Evolutionary conservation across 2,113 vertebrate species (phyloP), one percentile per base, ranked within the genome.

Genomic region (Athene cunicularia): DNA sequence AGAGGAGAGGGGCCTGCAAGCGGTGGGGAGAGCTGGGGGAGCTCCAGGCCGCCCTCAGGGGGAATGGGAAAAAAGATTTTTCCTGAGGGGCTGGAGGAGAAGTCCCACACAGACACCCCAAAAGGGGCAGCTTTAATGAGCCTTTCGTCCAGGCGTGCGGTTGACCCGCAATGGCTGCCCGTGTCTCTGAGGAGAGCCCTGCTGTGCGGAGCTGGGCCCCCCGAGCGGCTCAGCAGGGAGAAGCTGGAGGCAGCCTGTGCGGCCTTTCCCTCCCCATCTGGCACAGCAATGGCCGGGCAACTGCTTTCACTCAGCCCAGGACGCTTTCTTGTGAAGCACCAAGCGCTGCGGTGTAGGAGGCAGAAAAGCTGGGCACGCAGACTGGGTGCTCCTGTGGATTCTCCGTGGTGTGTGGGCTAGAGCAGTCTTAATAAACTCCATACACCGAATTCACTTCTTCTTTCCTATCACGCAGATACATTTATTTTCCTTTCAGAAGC

Each of bases 81-180:
- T 18, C 24, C 35, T 24, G 19, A 17, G 43, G 33, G 19, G 5
- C 12, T 39, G 50, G 26, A 79, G 35, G 26, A 8, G 1, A 24
- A 41, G 27, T 6, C 17, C 28, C 0, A 1, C 7, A 0, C 2
- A 1, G 2, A 4, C 8, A 3, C 9, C 24, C 3, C 4, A 1
- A 5, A 47, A 62, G 7, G 9, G 3, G 2, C 30, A 17, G 50
- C 4, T 1, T 11, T 21, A 4, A 1, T 2, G 11, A 50, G 49
- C 14, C 30, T 21, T 16, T 24, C 6, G 33, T 16, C 43, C 14
- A 4, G 75, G 49, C 4, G 0, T 4, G 16, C 1, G 6, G 32
- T 59, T 20, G 53, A 7, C 11, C 7, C 7, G 19, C 43, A 43
- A 43, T 14, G 22, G 22, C 53, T 4, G 39, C 11, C 4, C 43